A percentile compares a stretch with the other conserved stretches of the same genome.
These are phyloP conservation scores for Siniperca obscura DNA, from an alignment of 2,797 vertebrate genomes.

Conservation along the genomic window DNA sequence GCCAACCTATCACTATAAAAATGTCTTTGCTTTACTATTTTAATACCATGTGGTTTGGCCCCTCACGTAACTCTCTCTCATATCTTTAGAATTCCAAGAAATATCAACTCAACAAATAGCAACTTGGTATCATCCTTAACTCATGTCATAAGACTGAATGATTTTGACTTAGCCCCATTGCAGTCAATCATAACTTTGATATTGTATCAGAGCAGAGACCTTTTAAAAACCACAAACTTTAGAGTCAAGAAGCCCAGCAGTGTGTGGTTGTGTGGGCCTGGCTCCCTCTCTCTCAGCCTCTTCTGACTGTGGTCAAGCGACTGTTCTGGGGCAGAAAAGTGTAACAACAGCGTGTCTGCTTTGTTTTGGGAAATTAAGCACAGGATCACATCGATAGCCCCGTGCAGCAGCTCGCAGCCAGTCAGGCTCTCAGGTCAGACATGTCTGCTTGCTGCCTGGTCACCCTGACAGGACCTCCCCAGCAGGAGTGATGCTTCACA, in stretches of 20 bases:
- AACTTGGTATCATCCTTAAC: neutral
- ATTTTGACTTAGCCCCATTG: neutral
- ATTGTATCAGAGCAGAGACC: neutral
- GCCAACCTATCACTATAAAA: no score
- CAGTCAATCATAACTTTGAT: neutral
- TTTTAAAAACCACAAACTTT: slow-evolving; percentile 10
- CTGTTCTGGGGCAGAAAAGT: slow-evolving; percentile 27
- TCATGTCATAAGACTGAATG: neutral
- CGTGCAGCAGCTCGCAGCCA: slow-evolving; percentile 12
- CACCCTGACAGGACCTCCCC: slow-evolving; percentile 72
- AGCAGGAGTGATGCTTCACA: slow-evolving; percentile 75
- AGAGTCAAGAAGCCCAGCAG: slow-evolving; percentile 25
- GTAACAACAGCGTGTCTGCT: slow-evolving; percentile 45
- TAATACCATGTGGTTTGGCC: neutral
- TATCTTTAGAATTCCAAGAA: neutral
- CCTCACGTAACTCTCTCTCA: neutral
- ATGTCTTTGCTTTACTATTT: neutral
- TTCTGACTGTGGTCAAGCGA: slow-evolving; percentile 5
- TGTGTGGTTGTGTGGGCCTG: neutral
- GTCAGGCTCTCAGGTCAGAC: slow-evolving; percentile 47
- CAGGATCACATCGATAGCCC: slow-evolving; percentile 55
- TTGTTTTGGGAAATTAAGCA: slow-evolving; percentile 66
- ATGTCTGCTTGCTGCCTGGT: slow-evolving; percentile 53
- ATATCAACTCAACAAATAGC: neutral
- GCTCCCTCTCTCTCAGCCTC: slow-evolving; percentile 1